Evolutionary conservation across 2,797 vertebrate genomes (phyloP), one percentile per base, ranked within the genome.

Genomic region (Sorex maritimensis): DNA sequence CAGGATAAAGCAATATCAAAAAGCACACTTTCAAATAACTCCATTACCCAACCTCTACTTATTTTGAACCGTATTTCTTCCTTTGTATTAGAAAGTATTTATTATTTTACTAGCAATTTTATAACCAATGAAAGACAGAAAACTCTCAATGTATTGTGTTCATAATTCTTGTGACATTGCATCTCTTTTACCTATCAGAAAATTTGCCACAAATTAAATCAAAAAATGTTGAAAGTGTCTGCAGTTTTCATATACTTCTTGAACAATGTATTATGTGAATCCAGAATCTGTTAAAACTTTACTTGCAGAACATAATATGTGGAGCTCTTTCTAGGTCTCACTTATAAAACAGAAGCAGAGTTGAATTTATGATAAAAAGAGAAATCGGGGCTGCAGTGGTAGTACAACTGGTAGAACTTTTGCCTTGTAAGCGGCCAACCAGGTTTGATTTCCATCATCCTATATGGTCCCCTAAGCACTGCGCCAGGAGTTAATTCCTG

Each of bases 51-150:
- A 86, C 23, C 23, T 79, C 55, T 28, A 74, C n/a, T 2, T 65
- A n/a, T 9, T 86, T 94, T 74, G 68, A n/a, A 23, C 2, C 75
- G 12, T 52, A 63, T 82, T 55, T 92, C 6, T 44, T 90, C 46
- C 17, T 82, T 79, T 65, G 3, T 69, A 23, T 80, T 71, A 72
- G 24, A 79, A 82, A 71, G 71, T 69, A 90, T 30, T 1, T 61
- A 44, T 14, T 46, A 74, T 90, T 69, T 80, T 14, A 77, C 55
- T 6, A 84, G 41, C 83, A 81, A 75, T 19, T 69, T 82, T 80
- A 91, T 26, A n/a, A 26, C 8, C 34, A 34, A 49, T 34, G 13
- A 30, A 67, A 26, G 72, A 52, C 17, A 86, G 30, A 77, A 61
- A 61, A 23, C 21, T 61, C 19, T 61, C 58, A 78, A 5, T 72